A percentile compares a stretch with the other conserved stretches of the same genome.
These are phyloP conservation scores for Erebia palarica DNA, from an alignment of 2,888 invertebrate species.

Conservation along the genomic window DNA sequence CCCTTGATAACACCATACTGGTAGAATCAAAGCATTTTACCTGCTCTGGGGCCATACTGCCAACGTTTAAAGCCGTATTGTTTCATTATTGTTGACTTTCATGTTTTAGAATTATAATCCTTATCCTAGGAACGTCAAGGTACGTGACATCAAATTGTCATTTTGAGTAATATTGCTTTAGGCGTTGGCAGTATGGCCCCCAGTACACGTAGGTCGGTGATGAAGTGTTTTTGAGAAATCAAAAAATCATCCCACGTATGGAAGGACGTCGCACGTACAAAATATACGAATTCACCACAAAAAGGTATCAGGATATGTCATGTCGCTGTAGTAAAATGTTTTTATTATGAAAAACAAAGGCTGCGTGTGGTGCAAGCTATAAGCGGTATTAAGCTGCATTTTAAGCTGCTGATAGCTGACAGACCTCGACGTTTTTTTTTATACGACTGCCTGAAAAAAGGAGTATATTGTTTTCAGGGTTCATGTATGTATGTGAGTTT, in stretches of 20 bases:
- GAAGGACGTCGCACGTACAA: conserved; percentile 49
- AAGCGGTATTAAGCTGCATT: conserved; percentile 14
- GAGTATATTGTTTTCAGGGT: no score
- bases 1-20: conserved; percentile 19
- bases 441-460: no score
- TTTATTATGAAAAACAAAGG: conserved; percentile 64
- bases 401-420: no score
- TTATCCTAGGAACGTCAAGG: no score
- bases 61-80: no score
- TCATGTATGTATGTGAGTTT: no score
- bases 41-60: background rate
- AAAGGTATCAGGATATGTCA: conserved; percentile 52
- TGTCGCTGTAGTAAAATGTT: conserved; percentile 62
- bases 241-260: conserved; percentile 63
- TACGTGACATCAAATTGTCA: no score
- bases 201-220: conserved; percentile 39
- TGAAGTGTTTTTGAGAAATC: conserved; percentile 53
- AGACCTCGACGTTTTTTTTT: no score
- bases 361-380: conserved; percentile 47
- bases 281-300: conserved; percentile 52
- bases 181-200: no score
- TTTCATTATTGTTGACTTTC: no score
- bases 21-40: conserved; percentile 18
- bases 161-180: no score
- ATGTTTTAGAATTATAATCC: no score